Percentiles rank a stretch among this genome's conserved stretches.
phyloP scores from a whole-genome alignment of 2,888 invertebrate species.

The Achlya flavicornis region DNA sequence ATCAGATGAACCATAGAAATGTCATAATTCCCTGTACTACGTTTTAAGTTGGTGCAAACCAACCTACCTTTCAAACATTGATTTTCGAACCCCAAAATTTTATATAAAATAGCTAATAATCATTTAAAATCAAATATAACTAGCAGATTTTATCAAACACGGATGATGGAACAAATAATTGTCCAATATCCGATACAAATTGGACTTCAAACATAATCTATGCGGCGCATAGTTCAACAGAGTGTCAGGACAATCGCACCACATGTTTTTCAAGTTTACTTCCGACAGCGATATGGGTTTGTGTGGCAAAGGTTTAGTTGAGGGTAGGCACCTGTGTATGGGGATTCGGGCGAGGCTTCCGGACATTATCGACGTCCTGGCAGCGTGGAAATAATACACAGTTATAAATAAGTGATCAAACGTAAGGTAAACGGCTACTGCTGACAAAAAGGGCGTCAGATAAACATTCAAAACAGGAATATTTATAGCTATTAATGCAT shows the following conservation, averaged over 20 bases:
- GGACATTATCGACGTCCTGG: conserved; percentile 78
- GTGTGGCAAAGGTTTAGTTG: conserved; percentile 23
- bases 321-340: conserved; percentile 77
- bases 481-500: too few species aligned
- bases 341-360: conserved; percentile 79
- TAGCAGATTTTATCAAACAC: conserved; percentile 64
- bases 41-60: not conserved
- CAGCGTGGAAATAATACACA: conserved; percentile 58
- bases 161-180: conserved; percentile 72
- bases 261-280: conserved; percentile 45
- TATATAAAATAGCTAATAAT: conserved; percentile 15
- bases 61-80: not conserved
- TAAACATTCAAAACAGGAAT: too few species aligned
- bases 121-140: conserved; percentile 74
- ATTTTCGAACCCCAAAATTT: not conserved
- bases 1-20: too few species aligned
- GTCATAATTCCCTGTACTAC: too few species aligned
- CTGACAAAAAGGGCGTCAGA: too few species aligned
- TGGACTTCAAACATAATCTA: conserved; percentile 65
- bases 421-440: too few species aligned
- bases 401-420: conserved; percentile 6
- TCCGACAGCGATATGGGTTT: conserved; percentile 43
- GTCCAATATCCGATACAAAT: conserved; percentile 56
- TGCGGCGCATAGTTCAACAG: conserved; percentile 67
- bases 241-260: conserved; percentile 72